Base-by-base conservation (phyloP, 2,888 invertebrate genomes). In the Cosmia pyralina region DNA sequence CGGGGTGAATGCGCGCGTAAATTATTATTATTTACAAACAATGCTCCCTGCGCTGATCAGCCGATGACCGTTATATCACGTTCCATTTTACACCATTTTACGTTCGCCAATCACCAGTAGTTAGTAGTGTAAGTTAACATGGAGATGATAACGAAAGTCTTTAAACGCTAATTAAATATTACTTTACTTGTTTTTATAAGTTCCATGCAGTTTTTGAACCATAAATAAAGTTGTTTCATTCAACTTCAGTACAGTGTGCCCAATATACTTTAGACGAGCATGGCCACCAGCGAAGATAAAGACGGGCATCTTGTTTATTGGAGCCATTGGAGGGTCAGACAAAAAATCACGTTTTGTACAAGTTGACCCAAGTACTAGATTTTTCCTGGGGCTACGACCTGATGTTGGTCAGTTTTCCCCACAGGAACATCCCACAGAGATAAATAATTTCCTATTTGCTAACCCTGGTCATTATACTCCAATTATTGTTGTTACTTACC, bases 31-130 rank as follows among this genome's bases (percentile, higher is more conserved):
- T 52, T 78, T 78, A 74, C 74, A 58, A 59, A 75, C 67, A 75
- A 73, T 58, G 70, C 70, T 34, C 65, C 68, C 67, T 52, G 13
- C 41, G 3, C 19, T 34, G 53, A 68, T 69, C 78, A 78, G 66
- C 76, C 69, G 87, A 55, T 57, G 79, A 88, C 92, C 91, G 92
- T 92, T 91, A 91, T 1, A 80, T 72, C 72, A 83, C 88, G 88
- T 88, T 91, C 81, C 88, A 66, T 82, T 84, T 52, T 44, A 80
- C 34, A 59, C 81, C 88, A 66, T 82, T 84, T 52, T 44, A 80
- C 34, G 63, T 28, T 55, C 28, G 1, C 10, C 0, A n/a, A 4
- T 4, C n/a, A 0, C 6, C 0, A n/a, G 6, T 11, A 46, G 11
- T 44, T 17, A 28, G 62, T 62, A 6, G 17, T 44, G 17, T 63